phyloP scores from a whole-genome alignment of 2,888 invertebrate genomes.

The Trypoxylon attenuatum region DNA sequence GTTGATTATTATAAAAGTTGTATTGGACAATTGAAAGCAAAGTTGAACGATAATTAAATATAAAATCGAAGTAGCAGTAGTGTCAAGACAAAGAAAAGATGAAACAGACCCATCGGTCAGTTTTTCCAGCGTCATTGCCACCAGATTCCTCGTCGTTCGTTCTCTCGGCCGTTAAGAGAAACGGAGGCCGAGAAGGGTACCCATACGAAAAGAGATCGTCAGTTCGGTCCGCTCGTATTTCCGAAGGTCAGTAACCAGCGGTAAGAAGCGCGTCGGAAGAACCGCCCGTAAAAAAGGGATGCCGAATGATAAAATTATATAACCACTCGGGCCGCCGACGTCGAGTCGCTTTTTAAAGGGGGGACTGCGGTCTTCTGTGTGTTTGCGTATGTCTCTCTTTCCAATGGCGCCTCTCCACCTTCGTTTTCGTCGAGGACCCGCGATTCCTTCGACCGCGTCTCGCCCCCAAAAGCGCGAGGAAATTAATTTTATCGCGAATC shows the following conservation, averaged over 20 bases:
- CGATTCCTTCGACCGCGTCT: not conserved
- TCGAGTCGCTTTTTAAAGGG: not conserved
- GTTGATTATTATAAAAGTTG: too few relatives aligned
- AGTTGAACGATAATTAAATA: too few relatives aligned
- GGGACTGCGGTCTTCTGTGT: not conserved
- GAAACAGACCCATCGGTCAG: too few relatives aligned
- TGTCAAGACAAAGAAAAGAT: too few relatives aligned
- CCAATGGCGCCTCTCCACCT: too few relatives aligned
- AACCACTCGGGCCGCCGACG: constrained; percentile 11
- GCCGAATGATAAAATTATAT: constrained; percentile 36
- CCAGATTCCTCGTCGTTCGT: constrained; percentile 56
- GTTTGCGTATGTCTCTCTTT: too few relatives aligned
- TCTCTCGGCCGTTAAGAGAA: constrained; percentile 38
- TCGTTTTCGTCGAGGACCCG: not conserved
- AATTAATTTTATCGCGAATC: too few relatives aligned
- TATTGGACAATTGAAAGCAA: too few relatives aligned
- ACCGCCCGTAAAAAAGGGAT: constrained; percentile 14
- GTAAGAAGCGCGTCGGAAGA: constrained; percentile 38
- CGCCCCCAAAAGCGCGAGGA: not conserved
- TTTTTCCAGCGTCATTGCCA: constrained; percentile 40
- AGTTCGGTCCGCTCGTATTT: constrained; percentile 38
- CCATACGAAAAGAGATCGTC: constrained; percentile 32
- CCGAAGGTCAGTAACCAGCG: constrained; percentile 51
- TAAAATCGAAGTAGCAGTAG: too few relatives aligned
- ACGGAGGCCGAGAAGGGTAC: constrained; percentile 36